Conservation (phyloP, 1,140 invertebrate species). For the Bombus confusus region DNA sequence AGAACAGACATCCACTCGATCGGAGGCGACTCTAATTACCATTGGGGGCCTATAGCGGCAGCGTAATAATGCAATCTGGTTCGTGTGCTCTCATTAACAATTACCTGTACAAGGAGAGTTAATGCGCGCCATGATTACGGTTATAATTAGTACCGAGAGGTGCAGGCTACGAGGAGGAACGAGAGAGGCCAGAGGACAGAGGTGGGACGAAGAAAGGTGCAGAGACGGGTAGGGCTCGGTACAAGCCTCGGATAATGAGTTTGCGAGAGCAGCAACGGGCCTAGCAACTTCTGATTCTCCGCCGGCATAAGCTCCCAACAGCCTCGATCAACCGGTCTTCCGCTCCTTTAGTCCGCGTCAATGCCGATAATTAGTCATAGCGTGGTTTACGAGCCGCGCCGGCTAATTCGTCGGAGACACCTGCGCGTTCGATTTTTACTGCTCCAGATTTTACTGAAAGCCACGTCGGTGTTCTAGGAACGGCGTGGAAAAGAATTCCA, state of each 20-base stretch:
- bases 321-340: conserved; percentile 49
- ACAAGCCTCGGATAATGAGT: conserved; percentile 62
- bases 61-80: conserved; percentile 67
- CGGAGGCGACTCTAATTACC: conserved; percentile 68
- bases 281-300: conserved; percentile 40
- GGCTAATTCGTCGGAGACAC: conserved; percentile 54
- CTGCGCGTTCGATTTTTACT: conserved; percentile 23
- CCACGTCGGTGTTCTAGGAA: neutral
- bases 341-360: conserved; percentile 35
- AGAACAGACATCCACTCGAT: conserved; percentile 40
- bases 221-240: conserved; percentile 26
- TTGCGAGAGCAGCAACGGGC: conserved; percentile 51
- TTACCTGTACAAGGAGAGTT: conserved; percentile 71
- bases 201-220: conserved; percentile 14
- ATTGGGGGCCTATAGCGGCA: conserved; percentile 30
- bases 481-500: neutral
- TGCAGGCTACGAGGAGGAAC: neutral
- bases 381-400: conserved; percentile 46
- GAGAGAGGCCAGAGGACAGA: neutral
- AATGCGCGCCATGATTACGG: conserved; percentile 67
- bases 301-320: conserved; percentile 14
- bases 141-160: conserved; percentile 71
- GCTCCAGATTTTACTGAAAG: conserved; percentile 4
- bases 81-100: conserved; percentile 73
- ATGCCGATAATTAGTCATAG: conserved; percentile 63